Base-by-base conservation (phyloP, 2,888 invertebrate species). In the Cerceris ruficornis region DNA sequence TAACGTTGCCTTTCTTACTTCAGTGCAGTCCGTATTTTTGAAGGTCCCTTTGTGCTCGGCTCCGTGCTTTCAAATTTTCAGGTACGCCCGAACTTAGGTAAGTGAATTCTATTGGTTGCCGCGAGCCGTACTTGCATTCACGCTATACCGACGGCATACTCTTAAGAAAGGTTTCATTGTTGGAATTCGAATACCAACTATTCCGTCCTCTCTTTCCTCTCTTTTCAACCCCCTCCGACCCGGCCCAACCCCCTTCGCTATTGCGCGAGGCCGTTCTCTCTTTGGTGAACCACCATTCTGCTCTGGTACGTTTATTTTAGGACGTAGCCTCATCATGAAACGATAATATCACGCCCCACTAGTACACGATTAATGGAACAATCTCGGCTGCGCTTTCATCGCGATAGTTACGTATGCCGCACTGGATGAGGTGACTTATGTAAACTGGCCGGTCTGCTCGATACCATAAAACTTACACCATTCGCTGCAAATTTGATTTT, bases 131-230 rank as follows among this genome's bases (percentile, higher is more conserved):
- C 70, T 59, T 46, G 65, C 67, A 64, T 80, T 77, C 75, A 69
- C 55, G 52, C 64, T 39, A 49, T 55, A 50, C 59, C 55, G 17
- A 50, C 73, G 62, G 68, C 64, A 67, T 69, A 69, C 77, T 78
- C 62, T 75, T 82, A 80, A 77, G 74, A 74, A 86, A 85, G 78
- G 82, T 80, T 84, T 82, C 75, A 78, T 86, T 84, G 85, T 86
- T 77, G 80, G 65, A 82, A 77, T 82, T 76, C 73, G 80, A 77
- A 79, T 80, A 64, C 73, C 59, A 79, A 71, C 75, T 69, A 64
- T 75, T 57, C 62, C 58, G 57, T 50, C 46, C 9, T 49, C 49
- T 13, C 17, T 42, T 28, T 43, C 42, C 15, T 54, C 62, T 43
- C 39, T 59, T 39, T 41, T 66, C 39, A 42, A 17, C 28, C 15